These are phyloP conservation scores for Leptopilina clavipes DNA, from an alignment of 1,140 invertebrate species.

Conservation along the genomic window DNA sequence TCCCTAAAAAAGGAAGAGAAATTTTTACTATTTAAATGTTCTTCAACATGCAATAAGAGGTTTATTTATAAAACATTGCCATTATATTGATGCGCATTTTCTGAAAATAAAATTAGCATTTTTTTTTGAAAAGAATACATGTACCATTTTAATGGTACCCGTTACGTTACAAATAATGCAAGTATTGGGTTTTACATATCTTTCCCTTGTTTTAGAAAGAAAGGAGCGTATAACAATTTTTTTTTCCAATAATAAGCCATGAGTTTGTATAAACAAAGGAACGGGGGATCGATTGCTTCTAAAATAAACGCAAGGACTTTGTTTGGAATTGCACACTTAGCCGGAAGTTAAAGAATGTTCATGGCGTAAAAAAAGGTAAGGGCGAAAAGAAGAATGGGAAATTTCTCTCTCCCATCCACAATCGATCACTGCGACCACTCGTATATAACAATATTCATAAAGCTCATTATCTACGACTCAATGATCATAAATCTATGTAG, in stretches of 20 bases:
- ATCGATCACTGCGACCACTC: not conserved
- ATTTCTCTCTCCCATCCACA: not conserved
- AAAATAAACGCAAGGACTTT: slow-evolving; percentile 28
- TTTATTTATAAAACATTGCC: no score
- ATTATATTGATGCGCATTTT: not conserved
- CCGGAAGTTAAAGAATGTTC: slow-evolving; percentile 23
- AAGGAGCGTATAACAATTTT: not conserved
- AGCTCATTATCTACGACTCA: not conserved
- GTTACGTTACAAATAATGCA: no score
- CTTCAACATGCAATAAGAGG: not conserved
- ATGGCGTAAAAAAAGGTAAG: slow-evolving; percentile 1
- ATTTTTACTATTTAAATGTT: not conserved
- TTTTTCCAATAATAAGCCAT: not conserved
- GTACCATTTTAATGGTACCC: no score
- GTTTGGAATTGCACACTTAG: slow-evolving; percentile 6
- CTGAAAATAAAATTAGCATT: not conserved
- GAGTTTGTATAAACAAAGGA: slow-evolving; percentile 7
- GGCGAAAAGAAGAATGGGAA: not conserved
- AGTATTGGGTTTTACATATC: no score
- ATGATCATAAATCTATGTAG: slow-evolving; percentile 5
- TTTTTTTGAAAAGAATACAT: not conserved
- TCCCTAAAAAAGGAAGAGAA: not conserved
- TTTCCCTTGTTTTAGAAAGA: not conserved
- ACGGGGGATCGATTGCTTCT: not conserved
- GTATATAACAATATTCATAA: slow-evolving; percentile 31